Evolutionary conservation across 2,113 vertebrate genomes (phyloP).

Genomic region (Perognathus longimembris): DNA sequence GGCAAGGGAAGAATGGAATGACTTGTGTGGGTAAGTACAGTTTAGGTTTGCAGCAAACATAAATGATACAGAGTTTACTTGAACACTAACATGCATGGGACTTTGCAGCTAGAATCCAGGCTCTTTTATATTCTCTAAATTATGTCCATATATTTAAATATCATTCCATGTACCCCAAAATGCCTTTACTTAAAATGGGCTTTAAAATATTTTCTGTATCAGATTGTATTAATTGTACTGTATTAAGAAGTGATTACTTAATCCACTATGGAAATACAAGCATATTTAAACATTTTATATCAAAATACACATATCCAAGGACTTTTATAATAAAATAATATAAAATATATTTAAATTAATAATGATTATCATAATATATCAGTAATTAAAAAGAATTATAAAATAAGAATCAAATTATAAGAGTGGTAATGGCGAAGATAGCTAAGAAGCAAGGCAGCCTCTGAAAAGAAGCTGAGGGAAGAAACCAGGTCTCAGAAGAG

Average conservation of each 20-base stretch:
- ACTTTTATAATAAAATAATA: conserved; percentile 51
- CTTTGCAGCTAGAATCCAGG: background rate
- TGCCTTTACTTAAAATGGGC: background rate
- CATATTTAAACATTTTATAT: background rate
- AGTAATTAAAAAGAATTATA: background rate
- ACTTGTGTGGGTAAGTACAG: background rate
- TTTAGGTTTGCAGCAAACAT: background rate
- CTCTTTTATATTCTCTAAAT: background rate
- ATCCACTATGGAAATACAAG: no score
- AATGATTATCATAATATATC: background rate
- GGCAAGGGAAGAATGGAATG: background rate
- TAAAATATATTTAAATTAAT: conserved; percentile 37
- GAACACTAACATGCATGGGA: background rate
- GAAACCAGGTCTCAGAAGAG: background rate
- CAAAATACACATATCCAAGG: background rate
- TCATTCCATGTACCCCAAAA: background rate
- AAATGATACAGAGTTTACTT: background rate
- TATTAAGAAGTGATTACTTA: background rate
- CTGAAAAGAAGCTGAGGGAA: background rate
- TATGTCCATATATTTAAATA: conserved; percentile 37
- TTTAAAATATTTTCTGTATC: conserved; percentile 38
- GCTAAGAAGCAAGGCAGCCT: no score
- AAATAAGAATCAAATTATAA: conserved; percentile 40
- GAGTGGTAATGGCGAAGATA: background rate
- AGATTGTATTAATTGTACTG: background rate